phyloP scores from a whole-genome alignment of 23 tunicate genomes.

The Trididemnum nubilum region DNA sequence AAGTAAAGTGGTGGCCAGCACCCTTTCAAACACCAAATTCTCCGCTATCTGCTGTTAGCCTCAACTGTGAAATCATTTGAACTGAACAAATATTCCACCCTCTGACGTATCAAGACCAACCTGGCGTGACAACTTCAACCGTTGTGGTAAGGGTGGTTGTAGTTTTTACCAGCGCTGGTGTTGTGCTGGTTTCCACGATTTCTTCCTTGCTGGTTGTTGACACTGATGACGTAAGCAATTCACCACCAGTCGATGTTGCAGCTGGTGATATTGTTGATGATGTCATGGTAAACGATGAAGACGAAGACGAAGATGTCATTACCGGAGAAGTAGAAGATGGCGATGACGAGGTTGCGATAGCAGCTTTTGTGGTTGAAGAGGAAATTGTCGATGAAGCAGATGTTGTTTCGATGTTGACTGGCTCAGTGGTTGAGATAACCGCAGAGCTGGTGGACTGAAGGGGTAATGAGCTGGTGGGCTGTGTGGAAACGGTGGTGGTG shows the following conservation, averaged over 20 bases:
- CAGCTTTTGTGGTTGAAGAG: conserved; percentile 9
- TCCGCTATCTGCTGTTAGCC: too few species aligned
- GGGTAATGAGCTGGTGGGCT: not conserved
- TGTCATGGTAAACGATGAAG: not conserved
- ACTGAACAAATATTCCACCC: too few species aligned
- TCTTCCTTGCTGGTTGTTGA: conserved; percentile 56
- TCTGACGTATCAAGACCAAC: conserved; percentile 3
- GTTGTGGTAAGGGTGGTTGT: conserved; percentile 31
- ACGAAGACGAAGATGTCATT: not conserved
- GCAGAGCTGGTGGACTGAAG: not conserved
- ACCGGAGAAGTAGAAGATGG: not conserved
- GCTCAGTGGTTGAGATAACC: not conserved
- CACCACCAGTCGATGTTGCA: not conserved
- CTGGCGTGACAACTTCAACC: conserved; percentile 24
- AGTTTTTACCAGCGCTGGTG: conserved; percentile 26
- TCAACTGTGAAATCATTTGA: too few species aligned
- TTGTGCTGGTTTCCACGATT: conserved; percentile 35
- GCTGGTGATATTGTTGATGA: conserved; percentile 1
- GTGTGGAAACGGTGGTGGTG: conserved; percentile 16
- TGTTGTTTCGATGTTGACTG: too few species aligned
- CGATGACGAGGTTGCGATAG: conserved; percentile 9
- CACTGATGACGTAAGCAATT: too few species aligned
- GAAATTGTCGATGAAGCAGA: not conserved
- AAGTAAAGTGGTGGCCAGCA: too few species aligned
- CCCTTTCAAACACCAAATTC: too few species aligned